Evolutionary conservation across 2,113 vertebrate species (phyloP), one percentile per base, ranked within the genome.

Genomic region (Gavialis gangeticus): DNA sequence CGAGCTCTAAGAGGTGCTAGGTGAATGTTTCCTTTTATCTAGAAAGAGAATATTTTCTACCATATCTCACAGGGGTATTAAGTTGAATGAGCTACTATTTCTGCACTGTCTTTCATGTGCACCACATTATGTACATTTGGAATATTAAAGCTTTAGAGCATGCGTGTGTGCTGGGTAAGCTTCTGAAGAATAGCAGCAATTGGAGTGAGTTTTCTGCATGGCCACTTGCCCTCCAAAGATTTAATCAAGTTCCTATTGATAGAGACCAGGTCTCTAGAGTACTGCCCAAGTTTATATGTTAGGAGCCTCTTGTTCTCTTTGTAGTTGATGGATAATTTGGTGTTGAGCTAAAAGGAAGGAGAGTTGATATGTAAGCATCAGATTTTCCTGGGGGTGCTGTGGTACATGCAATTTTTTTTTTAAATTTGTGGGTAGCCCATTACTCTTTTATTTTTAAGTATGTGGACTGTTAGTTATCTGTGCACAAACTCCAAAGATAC

Each of bases 231-330:
- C 15, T 6, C 17, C 46, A 79, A 67, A 88, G 6, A 4, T 25
- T 85, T 76, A 55, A 0, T 0, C 85, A 34, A 73, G 59, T 85
- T 82, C 58, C 19, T 59, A 1, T 69, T 19, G 27, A 80, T 25
- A 46, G 7, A 59, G 69, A 28, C 83, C 18, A 80, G 24, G 73
- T 46, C 30, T 37, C 0, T 46, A 0, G 46, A 78, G 37, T 59
- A 54, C 75, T 87, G 60, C 57, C 67, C 18, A 13, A 21, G 21
- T 71, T 87, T 87, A 55, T 64, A 21, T 0, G 1, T 30, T 71
- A 64, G 59, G 67, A 87, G 67, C 22, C 56, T 30, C 46, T 71
- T 87, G 83, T 57, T 73, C 0, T 57, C 63, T 87, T 77, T 84
- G 90, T 73, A 84, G 54, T 81, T 28, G 56, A 63, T 46, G 76